These are phyloP conservation scores for Petrocephalus zakoni DNA, from an alignment of 2,113 vertebrate genomes.

Conservation along the genomic window DNA sequence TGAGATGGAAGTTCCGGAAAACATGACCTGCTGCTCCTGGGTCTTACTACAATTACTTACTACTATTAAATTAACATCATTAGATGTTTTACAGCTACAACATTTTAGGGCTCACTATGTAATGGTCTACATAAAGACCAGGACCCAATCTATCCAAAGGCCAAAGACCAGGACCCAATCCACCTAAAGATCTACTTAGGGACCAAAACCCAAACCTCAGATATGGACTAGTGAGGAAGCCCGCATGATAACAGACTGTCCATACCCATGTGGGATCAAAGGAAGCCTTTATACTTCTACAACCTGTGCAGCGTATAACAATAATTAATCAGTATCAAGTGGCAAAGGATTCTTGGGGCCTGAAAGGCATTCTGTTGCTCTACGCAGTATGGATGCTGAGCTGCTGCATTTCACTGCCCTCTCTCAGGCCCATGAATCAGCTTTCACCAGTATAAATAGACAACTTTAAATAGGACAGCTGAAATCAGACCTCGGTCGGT, in stretches of 20 bases:
- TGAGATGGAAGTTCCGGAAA: slow-evolving; percentile 20
- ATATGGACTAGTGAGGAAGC: no score
- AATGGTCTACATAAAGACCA: not conserved
- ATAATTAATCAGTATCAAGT: not conserved
- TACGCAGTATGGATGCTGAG: not conserved
- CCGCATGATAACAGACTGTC: no score
- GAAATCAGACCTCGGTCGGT: not conserved
- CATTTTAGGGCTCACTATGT: not conserved
- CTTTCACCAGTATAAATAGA: slow-evolving; percentile 12
- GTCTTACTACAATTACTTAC: slow-evolving; percentile 12
- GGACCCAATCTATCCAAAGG: not conserved
- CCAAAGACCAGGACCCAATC: not conserved
- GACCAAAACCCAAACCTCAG: not conserved
- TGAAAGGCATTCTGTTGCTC: not conserved
- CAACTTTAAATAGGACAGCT: not conserved
- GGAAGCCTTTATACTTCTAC: not conserved
- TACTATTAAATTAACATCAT: slow-evolving; percentile 1
- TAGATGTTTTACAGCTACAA: not conserved
- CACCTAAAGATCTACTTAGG: not conserved
- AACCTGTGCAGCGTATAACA: not conserved
- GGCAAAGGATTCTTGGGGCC: not conserved
- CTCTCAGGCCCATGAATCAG: not conserved
- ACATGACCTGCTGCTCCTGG: slow-evolving; percentile 26
- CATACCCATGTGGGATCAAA: not conserved
- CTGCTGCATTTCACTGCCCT: not conserved